Base-by-base conservation (phyloP, 2,888 invertebrate genomes). In the Lysandra coridon region DNA sequence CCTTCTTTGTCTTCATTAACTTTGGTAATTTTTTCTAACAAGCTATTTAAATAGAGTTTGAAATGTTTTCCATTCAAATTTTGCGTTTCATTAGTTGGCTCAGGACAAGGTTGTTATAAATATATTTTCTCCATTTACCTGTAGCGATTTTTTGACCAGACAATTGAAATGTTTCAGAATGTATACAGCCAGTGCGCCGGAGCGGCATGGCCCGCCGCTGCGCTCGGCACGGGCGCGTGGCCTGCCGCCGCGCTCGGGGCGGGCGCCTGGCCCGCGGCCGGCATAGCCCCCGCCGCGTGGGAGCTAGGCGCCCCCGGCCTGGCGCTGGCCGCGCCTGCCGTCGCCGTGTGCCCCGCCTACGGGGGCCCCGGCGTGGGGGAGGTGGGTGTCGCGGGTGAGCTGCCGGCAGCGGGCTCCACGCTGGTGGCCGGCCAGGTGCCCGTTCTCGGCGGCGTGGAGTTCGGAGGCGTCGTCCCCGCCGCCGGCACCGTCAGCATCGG, bases 361-460 rank as follows among this genome's bases (percentile, higher is more conserved):
- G 78, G 78, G 10, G 78, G 78, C 44, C 40, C 62, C 33, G 40
- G 78, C 33, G 49, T 76, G 53, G 76, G 76, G 37, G 64, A 78
- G 44, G 78, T 78, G 30, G 78, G 23, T 4, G 78, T 79, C 14
- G 82, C 80, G 30, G 88, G 86, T 62, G 83, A 86, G 78, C 73
- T 88, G 79, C 83, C 83, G 30, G 85, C 85, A 12, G 81, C 80
- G n/a, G 88, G 87, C 40, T 80, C 81, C 78, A 85, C 87, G 30
- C 76, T 81, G 23, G 83, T 88, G 62, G 82, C 83, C 60, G 88
- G 88, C 53, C 83, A 84, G 69, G 85, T 88, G 17, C 87, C 87
- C 7, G 85, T 87, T 60, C 78, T 85, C 53, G 87, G 87, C 74
- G 84, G 83, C 30, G 87, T 88, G 1, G 64, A 81, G 57, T 87